Base-by-base conservation (phyloP, 2,888 invertebrate genomes). In the Listrodromus nycthemerus region DNA sequence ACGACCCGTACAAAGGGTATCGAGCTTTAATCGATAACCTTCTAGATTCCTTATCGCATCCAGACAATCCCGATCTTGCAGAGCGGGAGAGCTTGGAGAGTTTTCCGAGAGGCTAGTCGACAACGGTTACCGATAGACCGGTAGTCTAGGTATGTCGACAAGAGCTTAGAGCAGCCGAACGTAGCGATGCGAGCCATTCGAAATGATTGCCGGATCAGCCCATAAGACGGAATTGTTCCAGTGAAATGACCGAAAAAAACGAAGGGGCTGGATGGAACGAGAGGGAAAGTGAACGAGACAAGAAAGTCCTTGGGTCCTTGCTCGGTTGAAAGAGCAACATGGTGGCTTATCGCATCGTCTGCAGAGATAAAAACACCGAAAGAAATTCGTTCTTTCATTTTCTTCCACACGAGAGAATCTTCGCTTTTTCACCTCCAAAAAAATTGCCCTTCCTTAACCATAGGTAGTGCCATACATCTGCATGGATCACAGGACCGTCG, bases 181-280 rank as follows among this genome's bases (percentile, higher is more conserved):
- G 48, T 45, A 48, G 19, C 69, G 76, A 70, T 45, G 41, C 45
- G 58, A 70, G 41, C 74, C 50, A 73, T 63, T 55, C 41, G 37
- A 80, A 80, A 85, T 80, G 82, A 80, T 86, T 74, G 83, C 65
- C 67, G 82, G 77, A 79, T 78, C 73, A 79, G 16, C 45, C 50
- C 75, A 82, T 82, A 74, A 75, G 52, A 45, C 19, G 30, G 52
- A 55, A 70, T 79, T 69, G 75, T 83, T 70, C 58, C 75, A 63
- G 63, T 30, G 30, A 78, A 61, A 8, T 7, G 52, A 30, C 27
- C 61, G 16, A 27, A 61, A 55, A 27, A n/a, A 30, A 30, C 16
- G 27, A 30, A n/a, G 16, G 27, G 27, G 19, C 50, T 19, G 2
- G 50, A 19, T 6, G 33, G 52, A 16, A 48, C 10, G 73, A 48